Evolutionary conservation across 2,113 vertebrate species (phyloP).

Genomic region (Protobothrops mucrosquamatus): DNA sequence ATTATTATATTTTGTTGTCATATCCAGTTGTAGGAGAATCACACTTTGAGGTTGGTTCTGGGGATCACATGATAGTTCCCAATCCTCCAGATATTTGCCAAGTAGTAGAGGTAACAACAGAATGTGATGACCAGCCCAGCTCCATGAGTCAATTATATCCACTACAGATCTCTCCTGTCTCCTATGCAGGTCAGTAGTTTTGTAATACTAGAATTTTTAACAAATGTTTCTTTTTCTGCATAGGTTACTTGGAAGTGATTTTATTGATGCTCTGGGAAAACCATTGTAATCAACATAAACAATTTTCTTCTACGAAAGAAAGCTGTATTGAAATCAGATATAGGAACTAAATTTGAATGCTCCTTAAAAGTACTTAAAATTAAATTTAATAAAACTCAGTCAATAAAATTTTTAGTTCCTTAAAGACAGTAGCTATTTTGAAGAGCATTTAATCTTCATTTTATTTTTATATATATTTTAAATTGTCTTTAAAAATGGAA

Average conservation of each 20-base stretch:
- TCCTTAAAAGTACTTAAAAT: not conserved
- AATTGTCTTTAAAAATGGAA: not conserved
- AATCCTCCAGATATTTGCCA: conserved; percentile 95
- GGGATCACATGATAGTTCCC: conserved; percentile 85
- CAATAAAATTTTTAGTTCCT: conserved; percentile 1
- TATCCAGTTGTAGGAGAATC: conserved; percentile 71
- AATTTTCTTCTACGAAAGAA: conserved; percentile 1
- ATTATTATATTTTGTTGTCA: conserved; percentile 43
- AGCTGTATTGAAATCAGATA: not conserved
- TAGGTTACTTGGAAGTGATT: not conserved
- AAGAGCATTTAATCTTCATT: not conserved
- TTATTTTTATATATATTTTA: not conserved
- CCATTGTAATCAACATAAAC: not conserved
- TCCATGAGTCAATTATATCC: conserved; percentile 92
- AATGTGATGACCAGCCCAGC: conserved; percentile 91
- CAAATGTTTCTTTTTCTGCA: not conserved
- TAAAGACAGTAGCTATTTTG: not conserved
- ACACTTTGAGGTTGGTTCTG: conserved; percentile 68
- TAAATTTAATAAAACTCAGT: not conserved
- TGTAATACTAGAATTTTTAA: not conserved
- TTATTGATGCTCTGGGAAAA: conserved; percentile 22
- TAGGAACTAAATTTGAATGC: not conserved
- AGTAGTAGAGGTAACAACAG: conserved; percentile 95
- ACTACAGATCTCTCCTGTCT: conserved; percentile 94
- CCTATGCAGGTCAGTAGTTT: conserved; percentile 81